Base-by-base conservation (phyloP, 2,113 vertebrate species). In the Tetrax tetrax region DNA sequence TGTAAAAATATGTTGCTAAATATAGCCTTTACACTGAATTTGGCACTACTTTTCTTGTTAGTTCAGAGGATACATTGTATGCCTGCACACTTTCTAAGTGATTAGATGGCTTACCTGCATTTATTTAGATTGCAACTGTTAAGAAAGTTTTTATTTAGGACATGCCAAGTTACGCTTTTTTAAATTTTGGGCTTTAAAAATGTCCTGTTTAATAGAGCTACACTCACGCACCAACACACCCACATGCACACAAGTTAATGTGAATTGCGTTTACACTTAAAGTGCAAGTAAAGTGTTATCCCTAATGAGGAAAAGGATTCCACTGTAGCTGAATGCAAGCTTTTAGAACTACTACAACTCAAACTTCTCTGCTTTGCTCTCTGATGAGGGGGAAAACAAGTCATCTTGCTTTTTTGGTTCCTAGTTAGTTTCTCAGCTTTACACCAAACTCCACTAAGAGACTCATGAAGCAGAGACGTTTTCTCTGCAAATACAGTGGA, bases 11-110 rank as follows among this genome's bases (percentile, higher is more conserved):
- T 10, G 22, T 82, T 78, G 31, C 70, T 94, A 90, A 90, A 85
- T 93, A 85, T 50, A 94, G 57, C 27, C 48, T 95, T 96, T 91
- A 80, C 59, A 43, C 74, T 93, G 79, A 76, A 87, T 89, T 45
- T 72, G 70, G 22, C 24, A 13, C 45, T 82, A 41, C 33, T 53
- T 89, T 87, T 89, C n/a, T 65, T 71, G 56, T 90, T 92, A 56
- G 54, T 94, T 93, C 43, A 61, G 81, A 72, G 54, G 50, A 59
- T 43, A 37, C 37, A 20, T 8, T 75, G 10, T 89, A 23, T 66
- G 56, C n/a, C n/a, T 79, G 28, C 63, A 43, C 25, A 4, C 71
- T 91, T 94, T 37, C 23, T 53, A 37, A 76, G 27, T 41, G 28
- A 63, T 75, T 92, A n/a, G 16, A 2, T 47, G 48, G 68, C 45